Conservation (phyloP, 2,888 invertebrate species). For the Pterostichus niger region DNA sequence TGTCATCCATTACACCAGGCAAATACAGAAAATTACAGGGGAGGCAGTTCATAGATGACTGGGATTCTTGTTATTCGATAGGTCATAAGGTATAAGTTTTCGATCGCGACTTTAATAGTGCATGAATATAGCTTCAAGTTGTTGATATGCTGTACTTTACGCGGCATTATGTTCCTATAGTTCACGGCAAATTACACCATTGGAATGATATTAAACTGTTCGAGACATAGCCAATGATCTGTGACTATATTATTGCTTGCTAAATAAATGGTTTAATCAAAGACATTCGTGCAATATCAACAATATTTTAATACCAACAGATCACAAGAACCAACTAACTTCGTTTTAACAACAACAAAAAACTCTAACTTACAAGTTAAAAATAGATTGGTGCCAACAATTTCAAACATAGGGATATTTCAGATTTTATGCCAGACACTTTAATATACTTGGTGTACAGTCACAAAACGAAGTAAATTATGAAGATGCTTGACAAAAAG, state of each 20-base stretch:
- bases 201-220: constrained; percentile 56
- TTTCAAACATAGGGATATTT: too few species aligned
- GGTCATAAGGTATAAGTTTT: constrained; percentile 43
- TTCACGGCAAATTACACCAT: constrained; percentile 53
- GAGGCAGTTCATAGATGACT: constrained; percentile 31
- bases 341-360: too few species aligned
- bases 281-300: not conserved
- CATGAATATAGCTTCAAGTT: constrained; percentile 46
- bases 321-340: not conserved
- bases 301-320: not conserved
- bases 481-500: too few species aligned
- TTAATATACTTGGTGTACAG: too few species aligned
- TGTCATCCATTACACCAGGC: constrained; percentile 64
- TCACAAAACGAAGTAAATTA: too few species aligned
- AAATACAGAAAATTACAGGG: constrained; percentile 64
- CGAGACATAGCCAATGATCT: constrained; percentile 56
- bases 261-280: constrained; percentile 16
- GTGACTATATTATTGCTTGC: constrained; percentile 51
- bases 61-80: constrained; percentile 45
- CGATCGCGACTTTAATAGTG: constrained; percentile 30
- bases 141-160: constrained; percentile 62
- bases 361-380: too few species aligned
- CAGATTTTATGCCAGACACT: too few species aligned
- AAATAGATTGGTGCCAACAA: too few species aligned
- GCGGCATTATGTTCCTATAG: constrained; percentile 51